Base-by-base conservation (phyloP, 2,113 vertebrate species). In the Cyanoderma ruficeps region DNA sequence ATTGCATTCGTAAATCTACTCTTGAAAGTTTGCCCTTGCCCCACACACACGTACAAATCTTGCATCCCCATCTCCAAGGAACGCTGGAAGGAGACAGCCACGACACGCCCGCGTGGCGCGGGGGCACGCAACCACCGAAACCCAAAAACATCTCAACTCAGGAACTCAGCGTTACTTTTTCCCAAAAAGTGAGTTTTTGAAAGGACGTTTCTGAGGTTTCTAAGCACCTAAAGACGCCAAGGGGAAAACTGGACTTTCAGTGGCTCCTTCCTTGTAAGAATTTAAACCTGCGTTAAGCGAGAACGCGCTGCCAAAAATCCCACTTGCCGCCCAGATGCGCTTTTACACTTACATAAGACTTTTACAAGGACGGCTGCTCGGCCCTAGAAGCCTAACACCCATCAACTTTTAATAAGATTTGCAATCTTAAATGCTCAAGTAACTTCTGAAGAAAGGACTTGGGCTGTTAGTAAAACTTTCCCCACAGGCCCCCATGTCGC, bases 91-190 rank as follows among this genome's bases (percentile, higher is more conserved):
- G 55, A 83, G 69, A 52, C n/a, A 41, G 87, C 82, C 52, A 28
- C 4, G 4, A 25, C 44, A 65, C 9, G 23, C 35, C 35, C 1
- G 0, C 1, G 0, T 7, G 20, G 52, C 86, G 86, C 0, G 0
- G 52, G 67, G 46, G 15, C 1, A 67, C 39, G 19, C 24, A 57
- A 63, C 47, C 37, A 17, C 0, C 1, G 3, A 4, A 63, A 20
- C 52, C 13, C 65, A 60, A 56, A 65, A 79, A 3, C 53, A 49
- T 4, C 28, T 5, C 3, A 41, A 52, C n/a, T 50, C 10, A n/a
- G 27, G 56, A 56, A 46, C 64, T 59, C 15, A 4, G 15, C 17
- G 7, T 6, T 41, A 12, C 20, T 15, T 61, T 33, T 63, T 83
- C 47, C 50, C 6, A 1, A 9, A 64, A 64, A 71, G 9, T 10